Evolutionary conservation across 92 coral and sea anemone species (phyloP).

Genomic region (Nematostella vectensis): DNA sequence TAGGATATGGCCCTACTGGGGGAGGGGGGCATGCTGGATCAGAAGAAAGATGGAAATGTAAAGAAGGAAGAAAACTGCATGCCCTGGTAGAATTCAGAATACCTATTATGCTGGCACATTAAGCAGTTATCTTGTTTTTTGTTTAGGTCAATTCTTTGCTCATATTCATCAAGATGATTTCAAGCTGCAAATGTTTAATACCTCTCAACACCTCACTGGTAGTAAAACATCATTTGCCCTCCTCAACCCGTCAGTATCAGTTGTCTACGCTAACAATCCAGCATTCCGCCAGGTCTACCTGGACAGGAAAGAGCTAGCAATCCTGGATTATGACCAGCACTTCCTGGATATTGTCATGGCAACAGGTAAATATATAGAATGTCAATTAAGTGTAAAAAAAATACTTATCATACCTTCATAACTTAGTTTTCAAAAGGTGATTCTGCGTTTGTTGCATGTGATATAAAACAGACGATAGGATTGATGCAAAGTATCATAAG

Average conservation of each 20-base stretch:
- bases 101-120: too few species aligned
- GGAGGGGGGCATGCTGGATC: too few species aligned
- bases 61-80: too few species aligned
- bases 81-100: too few species aligned
- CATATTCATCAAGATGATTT: slow-evolving; percentile 88
- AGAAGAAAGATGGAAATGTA: too few species aligned
- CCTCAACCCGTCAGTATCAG: slow-evolving; percentile 62
- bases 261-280: slow-evolving; percentile 79
- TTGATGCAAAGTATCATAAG: too few species aligned
- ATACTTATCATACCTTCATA: too few species aligned
- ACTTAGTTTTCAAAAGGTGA: too few species aligned
- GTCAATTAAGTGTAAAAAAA: too few species aligned
- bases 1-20: too few species aligned
- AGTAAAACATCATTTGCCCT: slow-evolving; percentile 44
- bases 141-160: slow-evolving; percentile 77
- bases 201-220: slow-evolving; percentile 7
- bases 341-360: slow-evolving; percentile 89
- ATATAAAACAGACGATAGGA: too few species aligned
- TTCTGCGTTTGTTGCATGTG: too few species aligned
- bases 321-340: slow-evolving; percentile 73
- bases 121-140: background rate
- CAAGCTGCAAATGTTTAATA: slow-evolving; percentile 47
- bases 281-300: slow-evolving; percentile 64
- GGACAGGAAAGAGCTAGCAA: slow-evolving; percentile 41
- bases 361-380: slow-evolving; percentile 89